Evolutionary conservation across 2,113 vertebrate species (phyloP), one percentile per base, ranked within the genome.

Genomic region (Chauna torquata): DNA sequence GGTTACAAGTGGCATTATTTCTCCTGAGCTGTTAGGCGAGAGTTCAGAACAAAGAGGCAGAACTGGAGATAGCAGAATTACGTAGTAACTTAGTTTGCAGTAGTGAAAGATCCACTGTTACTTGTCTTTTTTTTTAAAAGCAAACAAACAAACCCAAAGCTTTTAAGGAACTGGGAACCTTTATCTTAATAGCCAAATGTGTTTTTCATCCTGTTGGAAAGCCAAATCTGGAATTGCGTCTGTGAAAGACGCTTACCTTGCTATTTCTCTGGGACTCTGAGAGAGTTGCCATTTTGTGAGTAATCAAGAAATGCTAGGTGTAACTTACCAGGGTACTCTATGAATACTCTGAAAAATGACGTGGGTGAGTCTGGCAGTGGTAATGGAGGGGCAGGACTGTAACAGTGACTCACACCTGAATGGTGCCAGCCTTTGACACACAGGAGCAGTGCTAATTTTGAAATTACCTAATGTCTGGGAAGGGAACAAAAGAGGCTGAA

Each of bases 191-290:
- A 52, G 72, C 25, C 64, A 45, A 0, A 0, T 82, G 78, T 76
- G 62, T 50, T 90, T 97, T 61, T 78, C 27, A 47, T 62, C 42
- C 32, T 70, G 42, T 44, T 76, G 57, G 32, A 91, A 15, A 87
- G 45, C 44, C 42, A 61, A 23, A 42, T 34, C 52, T 45, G 4
- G 36, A 45, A 27, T 40, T 74, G 25, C 23, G 12, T 49, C 58
- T 70, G 22, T 66, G 27, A 49, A 57, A 57, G 79, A 12, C 0
- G 2, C 49, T 64, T 57, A 9, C 16, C 17, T 57, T 71, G 36
- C 18, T 79, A 8, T 49, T 65, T 57, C 44, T 22, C 17, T 78
- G 75, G 42, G 59, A 24, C 55, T 70, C 24, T 13, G 6, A 30
- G 30, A 36, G 45, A 30, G 75, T 52, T 65, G 36, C 5, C 1